Conservation (phyloP, 2,888 invertebrate species). For the Steinernema hermaphroditum region DNA sequence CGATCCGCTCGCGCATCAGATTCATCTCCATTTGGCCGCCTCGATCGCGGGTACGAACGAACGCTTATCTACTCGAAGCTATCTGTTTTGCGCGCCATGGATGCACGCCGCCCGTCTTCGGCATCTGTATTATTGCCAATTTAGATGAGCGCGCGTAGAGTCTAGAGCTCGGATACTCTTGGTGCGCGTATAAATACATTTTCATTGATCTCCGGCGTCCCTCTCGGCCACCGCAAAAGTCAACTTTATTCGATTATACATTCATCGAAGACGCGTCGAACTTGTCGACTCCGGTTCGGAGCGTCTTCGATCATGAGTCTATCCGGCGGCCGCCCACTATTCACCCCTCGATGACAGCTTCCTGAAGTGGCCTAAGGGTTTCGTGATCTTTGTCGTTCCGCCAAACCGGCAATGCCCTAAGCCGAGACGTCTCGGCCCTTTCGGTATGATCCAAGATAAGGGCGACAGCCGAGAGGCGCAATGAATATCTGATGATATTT, state of each 20-base stretch:
- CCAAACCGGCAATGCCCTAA: no score
- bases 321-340: background rate
- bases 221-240: background rate
- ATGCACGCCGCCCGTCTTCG: background rate
- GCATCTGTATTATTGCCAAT: constrained; percentile 15
- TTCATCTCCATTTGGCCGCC: background rate
- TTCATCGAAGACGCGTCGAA: constrained; percentile 13
- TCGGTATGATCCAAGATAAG: background rate
- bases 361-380: no score
- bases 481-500: constrained; percentile 29
- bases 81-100: background rate
- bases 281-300: background rate
- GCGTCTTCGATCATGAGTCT: background rate
- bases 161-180: constrained; percentile 26
- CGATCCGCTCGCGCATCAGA: background rate
- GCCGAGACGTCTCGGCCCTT: no score
- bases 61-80: constrained; percentile 1
- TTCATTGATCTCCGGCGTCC: constrained; percentile 21
- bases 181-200: constrained; percentile 25
- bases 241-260: constrained; percentile 15
- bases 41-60: background rate
- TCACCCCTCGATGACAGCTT: no score
- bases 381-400: no score
- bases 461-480: constrained; percentile 11
- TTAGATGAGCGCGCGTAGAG: constrained; percentile 2